Evolutionary conservation across 1,140 invertebrate species (phyloP).

Genomic region (Gryllus bimaculatus): DNA sequence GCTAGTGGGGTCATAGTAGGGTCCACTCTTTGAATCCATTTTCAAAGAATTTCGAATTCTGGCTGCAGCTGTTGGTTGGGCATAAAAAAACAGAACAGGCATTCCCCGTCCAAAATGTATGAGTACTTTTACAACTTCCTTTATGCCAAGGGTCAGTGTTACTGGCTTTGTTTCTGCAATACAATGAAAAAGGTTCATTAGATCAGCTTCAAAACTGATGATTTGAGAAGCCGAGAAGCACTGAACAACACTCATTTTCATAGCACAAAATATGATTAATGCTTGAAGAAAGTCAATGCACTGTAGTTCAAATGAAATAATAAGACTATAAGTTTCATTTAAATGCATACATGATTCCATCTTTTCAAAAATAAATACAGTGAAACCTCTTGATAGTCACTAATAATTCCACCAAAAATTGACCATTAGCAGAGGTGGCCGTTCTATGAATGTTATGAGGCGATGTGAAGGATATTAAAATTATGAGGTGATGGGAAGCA

Average conservation of each 20-base stretch:
- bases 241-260: neutral
- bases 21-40: conserved; percentile 45
- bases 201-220: no score
- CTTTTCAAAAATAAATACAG: no score
- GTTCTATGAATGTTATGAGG: no score
- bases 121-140: conserved; percentile 59
- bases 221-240: neutral
- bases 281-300: neutral
- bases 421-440: no score
- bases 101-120: conserved; percentile 60
- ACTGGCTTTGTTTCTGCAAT: conserved; percentile 36
- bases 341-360: neutral
- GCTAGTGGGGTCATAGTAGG: conserved; percentile 50
- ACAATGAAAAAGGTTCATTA: neutral
- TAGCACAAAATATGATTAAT: neutral
- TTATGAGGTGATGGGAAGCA: no score
- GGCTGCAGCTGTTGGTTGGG: conserved; percentile 49
- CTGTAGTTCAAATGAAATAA: neutral
- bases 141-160: conserved; percentile 49
- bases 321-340: neutral
- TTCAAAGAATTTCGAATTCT: conserved; percentile 57
- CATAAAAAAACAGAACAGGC: conserved; percentile 70
- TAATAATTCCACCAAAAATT: no score
- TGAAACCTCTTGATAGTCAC: no score
- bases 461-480: no score